Evolutionary conservation across 2,888 invertebrate species (phyloP).

Genomic region (Lithosia quadra): DNA sequence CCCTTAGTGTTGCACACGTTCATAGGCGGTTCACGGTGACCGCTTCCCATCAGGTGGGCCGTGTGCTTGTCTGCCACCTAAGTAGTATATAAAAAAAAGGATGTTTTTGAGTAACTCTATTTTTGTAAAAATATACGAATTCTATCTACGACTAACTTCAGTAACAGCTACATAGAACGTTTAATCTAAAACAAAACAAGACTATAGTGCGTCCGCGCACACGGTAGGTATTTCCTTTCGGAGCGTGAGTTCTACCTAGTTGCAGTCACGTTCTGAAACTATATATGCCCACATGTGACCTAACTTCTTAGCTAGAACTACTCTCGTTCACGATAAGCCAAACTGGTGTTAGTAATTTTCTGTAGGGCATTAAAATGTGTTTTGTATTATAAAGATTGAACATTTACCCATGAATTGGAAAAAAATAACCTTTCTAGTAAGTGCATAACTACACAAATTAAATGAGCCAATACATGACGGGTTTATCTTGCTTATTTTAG

Average conservation of each 20-base stretch:
- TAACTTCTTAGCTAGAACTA: not conserved
- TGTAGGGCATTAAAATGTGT: not conserved
- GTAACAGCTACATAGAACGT: not conserved
- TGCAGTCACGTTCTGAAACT: conserved; percentile 49
- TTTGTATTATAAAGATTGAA: not conserved
- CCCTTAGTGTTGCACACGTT: too few species aligned
- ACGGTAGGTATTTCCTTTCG: conserved; percentile 10
- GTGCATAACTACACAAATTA: too few species aligned
- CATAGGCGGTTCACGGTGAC: too few species aligned
- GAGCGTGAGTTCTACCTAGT: conserved; percentile 48
- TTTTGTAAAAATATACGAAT: not conserved
- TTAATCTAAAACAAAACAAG: not conserved
- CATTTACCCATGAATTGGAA: too few species aligned
- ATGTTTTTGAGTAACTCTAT: too few species aligned
- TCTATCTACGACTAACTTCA: not conserved
- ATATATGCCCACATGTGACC: conserved; percentile 7
- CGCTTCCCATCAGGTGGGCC: too few species aligned
- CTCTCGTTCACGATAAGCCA: not conserved
- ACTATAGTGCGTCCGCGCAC: not conserved
- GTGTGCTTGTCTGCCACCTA: too few species aligned
- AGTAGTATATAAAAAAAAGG: too few species aligned
- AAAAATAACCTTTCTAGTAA: too few species aligned
- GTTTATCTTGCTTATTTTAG: too few species aligned
- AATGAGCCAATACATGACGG: too few species aligned
- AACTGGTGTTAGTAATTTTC: not conserved